Evolutionary conservation across 2,888 invertebrate species (phyloP).

Genomic region (Ormyrus rosae): DNA sequence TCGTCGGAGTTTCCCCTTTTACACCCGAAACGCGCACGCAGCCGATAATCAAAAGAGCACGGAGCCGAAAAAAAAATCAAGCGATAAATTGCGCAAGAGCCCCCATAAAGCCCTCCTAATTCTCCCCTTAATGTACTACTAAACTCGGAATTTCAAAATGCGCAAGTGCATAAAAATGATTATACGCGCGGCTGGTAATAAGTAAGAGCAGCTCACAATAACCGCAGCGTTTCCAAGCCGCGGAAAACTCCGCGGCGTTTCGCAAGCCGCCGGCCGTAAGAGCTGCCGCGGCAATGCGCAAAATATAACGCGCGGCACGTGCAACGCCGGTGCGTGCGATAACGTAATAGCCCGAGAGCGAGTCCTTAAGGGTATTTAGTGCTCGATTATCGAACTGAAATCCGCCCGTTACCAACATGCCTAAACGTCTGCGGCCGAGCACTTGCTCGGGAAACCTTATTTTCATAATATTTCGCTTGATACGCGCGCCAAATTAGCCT

Average conservation of each 20-base stretch:
- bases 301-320: constrained; percentile 40
- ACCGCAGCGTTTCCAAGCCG: constrained; percentile 49
- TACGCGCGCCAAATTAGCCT: too few relatives aligned
- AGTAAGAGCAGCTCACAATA: constrained; percentile 51
- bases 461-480: too few relatives aligned
- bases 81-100: constrained; percentile 46
- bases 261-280: constrained; percentile 36
- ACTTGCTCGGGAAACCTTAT: neutral
- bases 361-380: constrained; percentile 44
- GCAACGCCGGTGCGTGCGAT: neutral
- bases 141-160: constrained; percentile 52
- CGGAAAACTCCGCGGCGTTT: constrained; percentile 53
- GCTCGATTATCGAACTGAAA: constrained; percentile 26
- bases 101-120: constrained; percentile 34
- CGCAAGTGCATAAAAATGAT: constrained; percentile 56
- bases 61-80: constrained; percentile 33
- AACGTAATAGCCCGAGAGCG: neutral
- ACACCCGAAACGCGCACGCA: neutral
- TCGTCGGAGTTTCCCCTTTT: neutral
- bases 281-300: constrained; percentile 16
- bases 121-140: constrained; percentile 32
- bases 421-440: neutral
- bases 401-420: neutral
- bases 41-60: constrained; percentile 9
- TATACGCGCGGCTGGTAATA: constrained; percentile 44